Evolutionary conservation across 1,140 invertebrate species (phyloP).

Genomic region (Scylla paramamosain): DNA sequence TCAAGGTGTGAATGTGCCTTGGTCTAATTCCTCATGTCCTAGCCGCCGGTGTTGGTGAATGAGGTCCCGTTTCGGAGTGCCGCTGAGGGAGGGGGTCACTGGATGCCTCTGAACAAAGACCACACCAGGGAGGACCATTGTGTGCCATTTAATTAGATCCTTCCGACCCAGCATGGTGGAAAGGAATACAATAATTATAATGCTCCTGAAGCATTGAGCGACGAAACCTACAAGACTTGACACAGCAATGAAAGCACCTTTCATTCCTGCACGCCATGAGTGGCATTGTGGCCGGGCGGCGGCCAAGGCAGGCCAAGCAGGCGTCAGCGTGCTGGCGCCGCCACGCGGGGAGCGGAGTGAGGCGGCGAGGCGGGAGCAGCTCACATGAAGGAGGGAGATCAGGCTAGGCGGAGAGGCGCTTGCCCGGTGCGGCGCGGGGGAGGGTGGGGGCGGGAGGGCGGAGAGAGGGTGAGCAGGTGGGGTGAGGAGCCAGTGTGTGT

Average conservation of each 20-base stretch:
- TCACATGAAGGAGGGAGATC: slow-evolving; percentile 10
- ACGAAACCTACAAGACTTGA: too few species aligned
- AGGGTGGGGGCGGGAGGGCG: background rate
- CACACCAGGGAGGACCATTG: background rate
- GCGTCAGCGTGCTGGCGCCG: background rate
- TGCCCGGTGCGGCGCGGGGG: slow-evolving; percentile 4
- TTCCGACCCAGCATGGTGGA: background rate
- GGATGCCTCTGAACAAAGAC: background rate
- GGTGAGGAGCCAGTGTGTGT: slow-evolving; percentile 18
- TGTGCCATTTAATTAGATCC: slow-evolving; percentile 13
- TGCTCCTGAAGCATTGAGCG: too few species aligned
- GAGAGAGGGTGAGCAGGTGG: background rate
- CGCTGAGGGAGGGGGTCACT: background rate
- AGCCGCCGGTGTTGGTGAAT: background rate
- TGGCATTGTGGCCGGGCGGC: background rate
- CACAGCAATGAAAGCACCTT: background rate
- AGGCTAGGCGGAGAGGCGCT: slow-evolving; percentile 16
- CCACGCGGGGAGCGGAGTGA: background rate
- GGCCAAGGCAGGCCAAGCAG: background rate
- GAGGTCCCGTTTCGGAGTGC: background rate
- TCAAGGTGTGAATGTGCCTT: background rate
- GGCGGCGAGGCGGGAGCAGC: background rate
- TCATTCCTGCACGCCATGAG: background rate
- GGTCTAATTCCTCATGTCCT: background rate
- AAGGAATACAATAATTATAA: too few species aligned